Conservation (phyloP, 2,888 invertebrate species). For the Pilophorus perplexus region DNA sequence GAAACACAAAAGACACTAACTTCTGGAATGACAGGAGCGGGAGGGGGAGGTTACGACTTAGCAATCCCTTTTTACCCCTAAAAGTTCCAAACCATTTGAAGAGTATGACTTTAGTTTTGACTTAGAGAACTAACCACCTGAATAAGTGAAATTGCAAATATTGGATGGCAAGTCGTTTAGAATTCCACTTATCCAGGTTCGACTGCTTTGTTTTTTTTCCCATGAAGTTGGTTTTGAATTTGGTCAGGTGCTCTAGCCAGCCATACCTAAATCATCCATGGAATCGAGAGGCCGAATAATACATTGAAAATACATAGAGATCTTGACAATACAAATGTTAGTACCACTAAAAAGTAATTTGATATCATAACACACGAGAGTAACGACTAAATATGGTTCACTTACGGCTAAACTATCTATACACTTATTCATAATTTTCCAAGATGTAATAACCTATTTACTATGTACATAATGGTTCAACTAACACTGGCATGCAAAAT, state of each 20-base stretch:
- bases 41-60: too few relatives aligned
- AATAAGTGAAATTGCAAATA: too few relatives aligned
- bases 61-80: too few relatives aligned
- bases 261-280: neutral
- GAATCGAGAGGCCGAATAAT: neutral
- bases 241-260: constrained; percentile 28
- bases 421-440: constrained; percentile 30
- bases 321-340: constrained; percentile 17
- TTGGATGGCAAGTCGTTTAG: too few relatives aligned
- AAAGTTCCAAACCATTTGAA: too few relatives aligned
- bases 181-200: too few relatives aligned
- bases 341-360: too few relatives aligned
- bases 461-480: constrained; percentile 30
- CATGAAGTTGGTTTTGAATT: constrained; percentile 25
- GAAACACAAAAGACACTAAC: too few relatives aligned
- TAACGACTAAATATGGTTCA: constrained; percentile 10
- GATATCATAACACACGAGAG: neutral
- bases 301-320: constrained; percentile 17
- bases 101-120: too few relatives aligned
- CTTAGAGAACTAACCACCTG: too few relatives aligned
- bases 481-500: constrained; percentile 23
- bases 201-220: too few relatives aligned
- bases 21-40: too few relatives aligned
- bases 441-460: constrained; percentile 6
- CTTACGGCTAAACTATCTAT: constrained; percentile 28